phyloP scores from a whole-genome alignment of 2,797 vertebrate genomes.

The Simalia tracyae region DNA sequence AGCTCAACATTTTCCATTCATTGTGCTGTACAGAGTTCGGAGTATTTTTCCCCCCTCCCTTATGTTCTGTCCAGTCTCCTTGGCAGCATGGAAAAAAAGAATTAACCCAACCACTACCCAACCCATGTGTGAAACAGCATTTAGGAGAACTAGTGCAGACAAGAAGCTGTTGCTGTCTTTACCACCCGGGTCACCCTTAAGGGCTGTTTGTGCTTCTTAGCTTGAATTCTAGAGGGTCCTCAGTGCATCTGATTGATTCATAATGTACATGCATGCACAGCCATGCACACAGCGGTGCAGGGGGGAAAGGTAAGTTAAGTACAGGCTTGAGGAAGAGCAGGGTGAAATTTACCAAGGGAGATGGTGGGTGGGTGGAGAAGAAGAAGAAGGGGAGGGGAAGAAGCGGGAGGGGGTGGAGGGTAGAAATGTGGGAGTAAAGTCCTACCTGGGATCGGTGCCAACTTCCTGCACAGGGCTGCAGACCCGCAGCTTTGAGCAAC shows the following conservation, averaged over 20 bases:
- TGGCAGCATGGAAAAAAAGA: constrained; percentile 29
- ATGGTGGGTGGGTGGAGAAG: constrained; percentile 64
- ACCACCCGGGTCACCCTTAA: constrained; percentile 65
- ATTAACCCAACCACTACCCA: constrained; percentile 53
- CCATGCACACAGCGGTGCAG: constrained; percentile 1
- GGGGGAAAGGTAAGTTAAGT: constrained; percentile 35
- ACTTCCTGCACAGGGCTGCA: constrained; percentile 73
- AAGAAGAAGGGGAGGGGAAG: constrained; percentile 53
- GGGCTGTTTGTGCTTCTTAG: constrained; percentile 47
- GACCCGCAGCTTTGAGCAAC: constrained; percentile 67
- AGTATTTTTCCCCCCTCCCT: constrained; percentile 40
- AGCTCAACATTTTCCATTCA: constrained; percentile 61
- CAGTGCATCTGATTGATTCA: constrained; percentile 12
- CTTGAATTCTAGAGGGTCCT: constrained; percentile 19
- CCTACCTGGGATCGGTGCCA: constrained; percentile 73
- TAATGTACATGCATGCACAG: constrained; percentile 6
- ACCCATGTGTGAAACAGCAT: constrained; percentile 64
- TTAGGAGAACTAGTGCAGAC: constrained; percentile 66
- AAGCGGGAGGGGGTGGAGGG: constrained; percentile 60
- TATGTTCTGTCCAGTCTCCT: constrained; percentile 49
- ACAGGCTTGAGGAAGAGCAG: constrained; percentile 35
- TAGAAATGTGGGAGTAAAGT: constrained; percentile 68
- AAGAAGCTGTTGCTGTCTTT: constrained; percentile 65
- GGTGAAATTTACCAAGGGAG: constrained; percentile 42
- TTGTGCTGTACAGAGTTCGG: constrained; percentile 61